These are phyloP conservation scores for Polylopha cassiicola DNA, from an alignment of 2,888 invertebrate species.

Conservation along the genomic window DNA sequence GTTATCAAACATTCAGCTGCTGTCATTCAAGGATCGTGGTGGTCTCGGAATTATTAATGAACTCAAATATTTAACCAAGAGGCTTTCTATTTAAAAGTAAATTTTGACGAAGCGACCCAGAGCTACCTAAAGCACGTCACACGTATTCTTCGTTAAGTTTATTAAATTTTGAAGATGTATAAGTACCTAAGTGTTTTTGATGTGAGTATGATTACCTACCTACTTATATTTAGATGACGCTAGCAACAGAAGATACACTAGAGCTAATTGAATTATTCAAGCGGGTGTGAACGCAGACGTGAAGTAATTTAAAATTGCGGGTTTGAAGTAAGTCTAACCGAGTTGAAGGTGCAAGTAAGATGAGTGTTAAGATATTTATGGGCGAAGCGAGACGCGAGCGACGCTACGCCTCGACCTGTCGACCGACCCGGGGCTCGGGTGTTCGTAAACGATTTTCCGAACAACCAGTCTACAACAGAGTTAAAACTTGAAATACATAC, in stretches of 20 bases:
- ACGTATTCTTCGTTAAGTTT: conserved; percentile 14
- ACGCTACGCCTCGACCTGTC: neutral
- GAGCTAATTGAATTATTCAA: conserved; percentile 55
- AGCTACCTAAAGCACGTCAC: conserved; percentile 5
- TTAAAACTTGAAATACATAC: conserved; percentile 26
- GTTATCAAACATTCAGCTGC: conserved; percentile 17
- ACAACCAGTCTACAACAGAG: conserved; percentile 28
- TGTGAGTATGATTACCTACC: no score
- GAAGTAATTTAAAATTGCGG: conserved; percentile 47
- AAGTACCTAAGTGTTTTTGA: conserved; percentile 43
- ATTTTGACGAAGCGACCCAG: conserved; percentile 2
- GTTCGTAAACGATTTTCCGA: conserved; percentile 23
- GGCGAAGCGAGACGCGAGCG: conserved; percentile 11
- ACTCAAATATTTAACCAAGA: conserved; percentile 1
- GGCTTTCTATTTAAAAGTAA: conserved; percentile 1
- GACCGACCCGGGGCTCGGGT: conserved; percentile 2
- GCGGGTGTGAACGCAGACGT: conserved; percentile 32
- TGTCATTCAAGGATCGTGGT: conserved; percentile 11
- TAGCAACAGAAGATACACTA: conserved; percentile 31
- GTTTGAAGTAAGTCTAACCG: conserved; percentile 42
- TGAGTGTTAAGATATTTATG: conserved; percentile 35
- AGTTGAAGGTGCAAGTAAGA: conserved; percentile 31
- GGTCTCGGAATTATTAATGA: conserved; percentile 13
- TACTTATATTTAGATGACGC: conserved; percentile 53
- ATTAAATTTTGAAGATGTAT: conserved; percentile 25